These are phyloP conservation scores for Narcine bancroftii DNA, from an alignment of 2,113 vertebrate species.

Conservation along the genomic window DNA sequence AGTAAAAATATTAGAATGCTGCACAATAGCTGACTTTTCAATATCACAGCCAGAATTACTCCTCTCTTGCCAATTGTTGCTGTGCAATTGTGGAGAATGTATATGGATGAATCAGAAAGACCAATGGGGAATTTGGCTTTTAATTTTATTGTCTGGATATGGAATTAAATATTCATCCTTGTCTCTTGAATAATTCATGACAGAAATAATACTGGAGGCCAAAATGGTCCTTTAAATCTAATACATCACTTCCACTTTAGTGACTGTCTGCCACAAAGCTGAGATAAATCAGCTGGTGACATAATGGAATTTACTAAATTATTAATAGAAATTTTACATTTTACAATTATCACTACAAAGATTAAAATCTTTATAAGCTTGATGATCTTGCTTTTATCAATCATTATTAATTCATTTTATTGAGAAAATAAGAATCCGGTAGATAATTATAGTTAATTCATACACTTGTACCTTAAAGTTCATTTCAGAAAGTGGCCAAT, in stretches of 20 bases:
- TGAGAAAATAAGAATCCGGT: background rate
- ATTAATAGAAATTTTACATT: background rate
- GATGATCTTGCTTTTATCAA: background rate
- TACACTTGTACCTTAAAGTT: background rate
- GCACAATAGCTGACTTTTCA: background rate
- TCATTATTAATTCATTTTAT: background rate
- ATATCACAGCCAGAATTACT: background rate
- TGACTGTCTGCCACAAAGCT: background rate
- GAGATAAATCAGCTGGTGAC: background rate
- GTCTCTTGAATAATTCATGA: slow-evolving; percentile 9
- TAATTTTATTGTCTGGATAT: slow-evolving; percentile 10
- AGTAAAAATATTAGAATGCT: background rate
- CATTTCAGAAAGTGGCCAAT: background rate
- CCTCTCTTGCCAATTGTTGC: background rate
- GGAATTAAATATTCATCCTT: background rate
- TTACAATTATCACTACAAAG: background rate
- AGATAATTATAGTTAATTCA: background rate
- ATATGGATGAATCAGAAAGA: background rate
- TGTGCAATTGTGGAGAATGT: background rate
- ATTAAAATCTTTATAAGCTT: background rate
- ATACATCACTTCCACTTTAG: background rate
- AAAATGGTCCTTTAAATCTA: background rate
- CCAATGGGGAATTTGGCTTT: slow-evolving; percentile 19
- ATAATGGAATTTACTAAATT: slow-evolving; percentile 20
- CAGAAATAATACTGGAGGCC: background rate